Base-by-base conservation (phyloP, 2,888 invertebrate genomes). In the Metallyticus violacea region DNA sequence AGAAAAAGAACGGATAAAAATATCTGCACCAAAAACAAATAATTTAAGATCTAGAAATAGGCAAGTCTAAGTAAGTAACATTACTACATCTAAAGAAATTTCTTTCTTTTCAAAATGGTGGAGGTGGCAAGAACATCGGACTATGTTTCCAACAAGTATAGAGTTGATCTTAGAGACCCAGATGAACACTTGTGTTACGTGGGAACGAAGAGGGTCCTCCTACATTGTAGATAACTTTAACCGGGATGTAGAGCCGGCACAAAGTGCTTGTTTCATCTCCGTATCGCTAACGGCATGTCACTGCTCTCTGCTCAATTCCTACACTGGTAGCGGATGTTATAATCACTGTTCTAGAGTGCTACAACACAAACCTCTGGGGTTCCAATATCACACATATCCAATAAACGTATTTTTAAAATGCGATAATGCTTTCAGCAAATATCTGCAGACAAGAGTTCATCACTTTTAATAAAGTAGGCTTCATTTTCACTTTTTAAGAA, bases 61-160 rank as follows among this genome's bases (percentile, higher is more conserved):
- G n/a, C n/a, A n/a, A n/a, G n/a, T n/a, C n/a, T n/a, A n/a, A n/a
- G n/a, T n/a, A n/a, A n/a, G n/a, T n/a, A n/a, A n/a, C n/a, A n/a
- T n/a, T n/a, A n/a, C n/a, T n/a, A n/a, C n/a, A n/a, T n/a, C n/a
- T n/a, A n/a, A n/a, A n/a, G n/a, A n/a, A n/a, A n/a, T n/a, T n/a
- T n/a, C n/a, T n/a, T n/a, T n/a, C n/a, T n/a, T n/a, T n/a, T n/a
- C 2, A 9, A 2, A 0, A 5, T 7, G 6, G 0, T 0, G 9
- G 9, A 9, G 9, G 6, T 15, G 79, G 5, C 77, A 9, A 40
- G 9, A 2, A 40, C 1, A 15, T 5, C 40, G 40, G 22, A 2
- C 3, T 62, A 62, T 9, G 40, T 62, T 62, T 62, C 40, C 40
- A 62, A 62, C 40, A 62, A 15, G 40, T 62, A 62, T 62, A 4